Percentiles rank a stretch among this genome's conserved stretches.
Evolutionary conservation across 1,140 invertebrate species (phyloP).

Genomic region (Orchestia grillus): DNA sequence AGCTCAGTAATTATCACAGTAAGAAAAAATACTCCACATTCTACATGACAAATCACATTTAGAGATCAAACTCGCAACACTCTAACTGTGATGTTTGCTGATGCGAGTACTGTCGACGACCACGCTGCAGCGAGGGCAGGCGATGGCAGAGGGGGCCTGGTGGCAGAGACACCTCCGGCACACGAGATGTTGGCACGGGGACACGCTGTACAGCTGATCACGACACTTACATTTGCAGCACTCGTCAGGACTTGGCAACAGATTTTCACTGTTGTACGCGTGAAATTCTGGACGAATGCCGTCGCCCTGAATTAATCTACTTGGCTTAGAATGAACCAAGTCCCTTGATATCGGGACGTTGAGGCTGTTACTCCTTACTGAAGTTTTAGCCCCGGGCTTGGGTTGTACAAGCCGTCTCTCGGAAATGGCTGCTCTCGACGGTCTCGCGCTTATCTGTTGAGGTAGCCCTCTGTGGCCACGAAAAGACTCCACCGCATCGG

Average conservation of each 20-base stretch:
- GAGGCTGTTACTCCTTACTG: not conserved
- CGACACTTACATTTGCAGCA: not conserved
- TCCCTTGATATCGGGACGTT: not conserved
- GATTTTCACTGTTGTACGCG: not conserved
- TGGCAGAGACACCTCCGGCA: not conserved
- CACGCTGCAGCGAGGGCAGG: not conserved
- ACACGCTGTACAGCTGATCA: not conserved
- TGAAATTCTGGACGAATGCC: constrained; percentile 1
- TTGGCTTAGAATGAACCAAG: not conserved
- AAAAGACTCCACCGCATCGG: not conserved
- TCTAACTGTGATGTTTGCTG: not conserved
- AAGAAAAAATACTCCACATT: not conserved
- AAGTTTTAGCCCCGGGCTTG: not conserved
- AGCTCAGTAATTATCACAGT: not conserved
- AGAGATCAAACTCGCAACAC: not conserved
- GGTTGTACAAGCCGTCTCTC: not conserved
- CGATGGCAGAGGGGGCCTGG: not conserved
- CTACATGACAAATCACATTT: not conserved
- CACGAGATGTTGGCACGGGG: not conserved
- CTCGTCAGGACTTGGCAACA: not conserved
- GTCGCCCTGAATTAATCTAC: not conserved
- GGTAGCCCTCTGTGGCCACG: not conserved
- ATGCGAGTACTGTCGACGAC: not conserved
- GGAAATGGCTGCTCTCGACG: not conserved
- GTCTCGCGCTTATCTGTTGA: not conserved